Evolutionary conservation across 2,888 invertebrate species (phyloP).

Genomic region (Zhuqinia jingwanae): DNA sequence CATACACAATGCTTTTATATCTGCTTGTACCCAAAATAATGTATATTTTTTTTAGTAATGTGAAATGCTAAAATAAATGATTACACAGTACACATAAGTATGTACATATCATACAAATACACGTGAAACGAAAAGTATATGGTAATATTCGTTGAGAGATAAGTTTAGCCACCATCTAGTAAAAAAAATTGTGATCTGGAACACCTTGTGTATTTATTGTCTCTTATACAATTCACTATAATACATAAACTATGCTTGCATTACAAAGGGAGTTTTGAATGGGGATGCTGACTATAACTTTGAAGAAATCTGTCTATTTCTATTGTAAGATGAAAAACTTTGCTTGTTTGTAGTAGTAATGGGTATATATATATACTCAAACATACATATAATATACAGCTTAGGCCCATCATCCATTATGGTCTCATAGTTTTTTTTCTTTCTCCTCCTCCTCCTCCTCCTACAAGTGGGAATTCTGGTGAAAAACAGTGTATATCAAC

Average conservation of each 20-base stretch:
- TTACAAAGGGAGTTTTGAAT: background rate
- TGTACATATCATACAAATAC: background rate
- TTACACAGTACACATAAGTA: background rate
- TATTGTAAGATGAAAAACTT: constrained; percentile 1
- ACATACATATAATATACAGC: background rate
- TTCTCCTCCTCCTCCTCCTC: background rate
- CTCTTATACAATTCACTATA: background rate
- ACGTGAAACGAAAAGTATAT: background rate
- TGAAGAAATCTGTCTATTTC: constrained; percentile 38
- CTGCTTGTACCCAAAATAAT: no score
- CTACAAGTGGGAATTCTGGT: constrained; percentile 13
- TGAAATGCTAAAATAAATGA: no score
- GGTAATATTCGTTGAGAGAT: no score
- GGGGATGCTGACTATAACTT: constrained; percentile 16
- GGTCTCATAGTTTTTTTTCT: background rate
- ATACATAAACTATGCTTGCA: background rate
- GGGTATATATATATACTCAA: background rate
- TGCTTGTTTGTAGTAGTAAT: background rate
- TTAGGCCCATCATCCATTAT: background rate
- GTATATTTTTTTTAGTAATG: no score
- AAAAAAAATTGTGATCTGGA: background rate
- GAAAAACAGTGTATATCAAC: background rate
- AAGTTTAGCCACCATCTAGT: background rate
- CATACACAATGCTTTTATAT: no score
- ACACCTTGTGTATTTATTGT: no score